Evolutionary conservation across 2,113 vertebrate species (phyloP), one percentile per base, ranked within the genome.

Genomic region (Dipodomys merriami): DNA sequence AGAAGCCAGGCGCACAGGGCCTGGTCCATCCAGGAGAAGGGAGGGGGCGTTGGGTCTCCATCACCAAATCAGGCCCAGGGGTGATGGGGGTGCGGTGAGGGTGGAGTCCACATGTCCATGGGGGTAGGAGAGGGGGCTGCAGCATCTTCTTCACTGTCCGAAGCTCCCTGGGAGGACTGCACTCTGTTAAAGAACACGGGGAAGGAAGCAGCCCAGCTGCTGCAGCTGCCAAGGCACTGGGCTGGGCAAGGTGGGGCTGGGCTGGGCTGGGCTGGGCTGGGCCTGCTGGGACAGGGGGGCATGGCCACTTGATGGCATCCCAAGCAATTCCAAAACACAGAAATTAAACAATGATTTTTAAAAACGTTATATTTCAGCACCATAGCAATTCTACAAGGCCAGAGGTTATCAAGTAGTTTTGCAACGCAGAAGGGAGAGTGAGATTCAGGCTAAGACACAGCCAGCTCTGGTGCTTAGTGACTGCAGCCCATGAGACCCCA

Each of bases 91-190:
- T 39, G 5, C 6, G 5, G 39, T 39, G 39, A 39, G 39, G 39
- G 39, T 39, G 39, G 39, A 39, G 39, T 39, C 39, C 39, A 39
- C 39, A 39, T 39, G 39, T 39, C 39, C 39, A 39, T 39, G 39
- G 39, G 88, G 98, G 98, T 94, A 97, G 93, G 95, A 98, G 92
- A 98, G 98, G 19, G 83, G 97, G 97, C 97, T 98, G 98, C 86
- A 98, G 98, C 6, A 97, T 97, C 86, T 97, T 98, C 97, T 98
- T 98, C 97, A 98, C 98, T 97, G 98, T 98, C 98, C 98, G 98
- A 90, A 99, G 99, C 97, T 99, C 98, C 90, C 97, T 98, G 87
- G 99, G 97, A 95, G 98, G 97, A 98, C 98, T 99, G 98, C 88
- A 64, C 62, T 30, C 96, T 95, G 98, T 99, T 98, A 99, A 99